Evolutionary conservation across 2,888 invertebrate genomes (phyloP).

Genomic region (Oithona nana): DNA sequence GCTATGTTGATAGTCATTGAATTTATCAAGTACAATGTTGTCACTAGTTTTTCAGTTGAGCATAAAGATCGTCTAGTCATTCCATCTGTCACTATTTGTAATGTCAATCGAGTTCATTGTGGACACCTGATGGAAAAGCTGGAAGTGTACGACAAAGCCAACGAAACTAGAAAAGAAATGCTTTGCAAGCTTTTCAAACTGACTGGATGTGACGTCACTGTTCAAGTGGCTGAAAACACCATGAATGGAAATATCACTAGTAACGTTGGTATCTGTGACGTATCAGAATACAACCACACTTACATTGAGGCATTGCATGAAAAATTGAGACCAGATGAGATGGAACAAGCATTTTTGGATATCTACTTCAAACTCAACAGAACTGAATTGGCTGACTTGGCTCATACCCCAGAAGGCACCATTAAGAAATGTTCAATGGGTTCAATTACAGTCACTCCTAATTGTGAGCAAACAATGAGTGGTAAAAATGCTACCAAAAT

Average conservation of each 20-base stretch:
- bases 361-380: not conserved
- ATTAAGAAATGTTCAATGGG: not conserved
- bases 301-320: not conserved
- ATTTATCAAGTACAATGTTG: not conserved
- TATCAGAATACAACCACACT: not conserved
- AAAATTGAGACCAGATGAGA: not conserved
- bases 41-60: not conserved
- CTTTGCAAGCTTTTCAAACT: not conserved
- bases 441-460: not conserved
- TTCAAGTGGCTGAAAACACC: not conserved
- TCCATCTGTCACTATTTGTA: not conserved
- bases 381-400: not conserved
- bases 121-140: not conserved
- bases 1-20: not conserved
- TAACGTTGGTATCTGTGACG: not conserved
- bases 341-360: not conserved
- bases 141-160: not conserved
- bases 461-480: not conserved
- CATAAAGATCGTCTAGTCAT: not conserved
- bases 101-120: not conserved
- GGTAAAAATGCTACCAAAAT: not conserved
- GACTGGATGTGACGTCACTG: not conserved
- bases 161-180: not conserved
- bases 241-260: not conserved
- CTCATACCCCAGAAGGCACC: not conserved